Percentiles rank a stretch among this genome's conserved stretches.
These are phyloP conservation scores for Gastracanthus pulcherrimus DNA, from an alignment of 2,888 invertebrate genomes.

Conservation along the genomic window DNA sequence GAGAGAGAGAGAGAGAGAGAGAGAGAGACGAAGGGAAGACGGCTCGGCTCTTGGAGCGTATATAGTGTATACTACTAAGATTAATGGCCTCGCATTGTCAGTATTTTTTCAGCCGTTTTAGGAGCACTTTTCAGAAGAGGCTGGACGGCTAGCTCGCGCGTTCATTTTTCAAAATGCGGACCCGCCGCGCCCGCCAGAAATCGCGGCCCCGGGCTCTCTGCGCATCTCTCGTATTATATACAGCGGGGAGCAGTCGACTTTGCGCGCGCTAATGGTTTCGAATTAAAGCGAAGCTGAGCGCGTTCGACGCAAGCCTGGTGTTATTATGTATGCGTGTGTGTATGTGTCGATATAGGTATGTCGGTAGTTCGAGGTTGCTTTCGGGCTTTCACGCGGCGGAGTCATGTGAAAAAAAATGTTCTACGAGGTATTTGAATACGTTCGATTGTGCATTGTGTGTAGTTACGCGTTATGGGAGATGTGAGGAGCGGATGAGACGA, in stretches of 20 bases:
- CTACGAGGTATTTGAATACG: not conserved
- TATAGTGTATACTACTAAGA: constrained; percentile 68
- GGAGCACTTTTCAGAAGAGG: constrained; percentile 75
- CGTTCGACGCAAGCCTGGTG: constrained; percentile 22
- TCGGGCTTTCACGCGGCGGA: not conserved
- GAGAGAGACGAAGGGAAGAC: constrained; percentile 15
- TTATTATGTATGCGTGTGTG: not conserved
- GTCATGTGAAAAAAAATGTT: constrained; percentile 35
- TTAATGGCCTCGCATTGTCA: constrained; percentile 77
- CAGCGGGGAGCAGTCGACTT: not conserved
- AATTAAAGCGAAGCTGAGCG: constrained; percentile 68
- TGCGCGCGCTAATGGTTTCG: constrained; percentile 73
- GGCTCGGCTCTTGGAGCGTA: constrained; percentile 57
- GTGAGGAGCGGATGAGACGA: not conserved
- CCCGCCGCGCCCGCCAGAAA: constrained; percentile 64
- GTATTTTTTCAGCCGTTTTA: constrained; percentile 77
- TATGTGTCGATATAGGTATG: not conserved
- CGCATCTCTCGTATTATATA: not conserved
- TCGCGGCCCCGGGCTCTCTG: constrained; percentile 66
- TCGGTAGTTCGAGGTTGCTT: not conserved
- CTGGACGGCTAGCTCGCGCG: constrained; percentile 53
- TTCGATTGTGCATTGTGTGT: constrained; percentile 1
- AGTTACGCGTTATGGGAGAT: not conserved
- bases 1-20: not conserved
- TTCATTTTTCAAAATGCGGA: constrained; percentile 76